Evolutionary conservation across 2,888 invertebrate species (phyloP).

Genomic region (Rhamphomyia laevipes): DNA sequence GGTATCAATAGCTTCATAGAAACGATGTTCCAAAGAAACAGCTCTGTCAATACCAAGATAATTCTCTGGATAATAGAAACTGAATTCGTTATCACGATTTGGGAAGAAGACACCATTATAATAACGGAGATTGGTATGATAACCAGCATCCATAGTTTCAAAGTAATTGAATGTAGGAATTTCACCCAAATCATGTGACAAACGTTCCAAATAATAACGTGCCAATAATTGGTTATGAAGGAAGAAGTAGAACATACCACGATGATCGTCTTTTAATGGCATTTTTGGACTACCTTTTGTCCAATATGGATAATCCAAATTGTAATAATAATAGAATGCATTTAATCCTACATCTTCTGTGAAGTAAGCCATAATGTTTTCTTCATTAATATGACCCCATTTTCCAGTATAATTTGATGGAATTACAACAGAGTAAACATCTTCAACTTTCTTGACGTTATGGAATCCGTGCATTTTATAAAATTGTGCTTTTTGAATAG

Average conservation of each 20-base stretch:
- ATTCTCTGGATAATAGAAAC: conserved; percentile 35
- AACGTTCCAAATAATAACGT: conserved; percentile 44
- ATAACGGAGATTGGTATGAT: conserved; percentile 49
- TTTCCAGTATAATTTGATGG: conserved; percentile 56
- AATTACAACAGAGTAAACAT: conserved; percentile 46
- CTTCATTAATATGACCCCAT: conserved; percentile 44
- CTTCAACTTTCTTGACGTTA: conserved; percentile 37
- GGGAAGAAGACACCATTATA: conserved; percentile 55
- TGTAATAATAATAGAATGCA: conserved; percentile 55
- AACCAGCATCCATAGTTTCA: conserved; percentile 47
- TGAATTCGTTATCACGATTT: conserved; percentile 45
- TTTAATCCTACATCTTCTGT: conserved; percentile 70
- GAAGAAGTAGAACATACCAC: conserved; percentile 40
- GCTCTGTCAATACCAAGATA: conserved; percentile 32
- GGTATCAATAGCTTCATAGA: conserved; percentile 47
- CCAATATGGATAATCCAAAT: conserved; percentile 59
- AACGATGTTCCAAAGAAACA: conserved; percentile 43
- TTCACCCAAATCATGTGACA: conserved; percentile 56
- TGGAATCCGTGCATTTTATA: conserved; percentile 49
- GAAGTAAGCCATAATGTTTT: conserved; percentile 56
- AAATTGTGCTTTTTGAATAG: conserved; percentile 38
- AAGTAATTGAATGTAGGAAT: conserved; percentile 47
- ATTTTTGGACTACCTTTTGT: conserved; percentile 42
- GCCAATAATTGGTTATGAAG: conserved; percentile 39
- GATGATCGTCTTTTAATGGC: conserved; percentile 28